Evolutionary conservation across 2,888 invertebrate genomes (phyloP).

Genomic region (Andrena camellia): DNA sequence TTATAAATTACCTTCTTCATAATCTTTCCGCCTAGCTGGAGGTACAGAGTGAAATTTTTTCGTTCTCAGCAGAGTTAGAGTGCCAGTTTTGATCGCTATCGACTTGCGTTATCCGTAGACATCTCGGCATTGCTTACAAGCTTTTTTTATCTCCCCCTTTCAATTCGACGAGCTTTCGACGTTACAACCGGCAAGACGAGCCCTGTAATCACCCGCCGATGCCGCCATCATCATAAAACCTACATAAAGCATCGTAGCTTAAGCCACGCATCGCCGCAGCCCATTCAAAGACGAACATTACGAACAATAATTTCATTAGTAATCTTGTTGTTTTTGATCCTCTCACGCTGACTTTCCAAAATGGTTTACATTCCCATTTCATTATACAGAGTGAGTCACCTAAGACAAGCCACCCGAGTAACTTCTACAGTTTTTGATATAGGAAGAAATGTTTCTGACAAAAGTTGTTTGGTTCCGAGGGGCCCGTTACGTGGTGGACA

Average conservation of each 20-base stretch:
- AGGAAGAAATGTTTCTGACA: too few relatives aligned
- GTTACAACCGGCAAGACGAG: slow-evolving; percentile 62
- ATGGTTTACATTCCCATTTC: neutral
- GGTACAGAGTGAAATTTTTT: slow-evolving; percentile 16
- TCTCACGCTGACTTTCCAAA: neutral
- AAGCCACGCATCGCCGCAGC: slow-evolving; percentile 8
- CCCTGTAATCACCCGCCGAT: slow-evolving; percentile 68
- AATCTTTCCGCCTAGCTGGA: neutral
- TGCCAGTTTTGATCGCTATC: slow-evolving; percentile 60
- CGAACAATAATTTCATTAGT: slow-evolving; percentile 2
- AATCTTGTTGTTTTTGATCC: neutral
- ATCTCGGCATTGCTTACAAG: slow-evolving; percentile 43
- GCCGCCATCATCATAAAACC: slow-evolving; percentile 54
- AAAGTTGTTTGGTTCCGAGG: too few relatives aligned
- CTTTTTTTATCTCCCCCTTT: slow-evolving; percentile 58
- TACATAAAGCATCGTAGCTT: slow-evolving; percentile 31
- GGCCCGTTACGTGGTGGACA: too few relatives aligned
- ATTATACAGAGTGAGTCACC: too few relatives aligned
- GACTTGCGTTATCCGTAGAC: slow-evolving; percentile 39
- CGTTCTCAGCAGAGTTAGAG: slow-evolving; percentile 17
- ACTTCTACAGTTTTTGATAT: too few relatives aligned
- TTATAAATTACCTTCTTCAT: too few relatives aligned
- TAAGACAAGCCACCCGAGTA: too few relatives aligned
- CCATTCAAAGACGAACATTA: slow-evolving; percentile 10
- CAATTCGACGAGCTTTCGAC: slow-evolving; percentile 67